Percentiles rank a stretch among this genome's conserved stretches.
Conservation (phyloP, 2,113 vertebrate species). For the Monarcha castaneiventris region DNA sequence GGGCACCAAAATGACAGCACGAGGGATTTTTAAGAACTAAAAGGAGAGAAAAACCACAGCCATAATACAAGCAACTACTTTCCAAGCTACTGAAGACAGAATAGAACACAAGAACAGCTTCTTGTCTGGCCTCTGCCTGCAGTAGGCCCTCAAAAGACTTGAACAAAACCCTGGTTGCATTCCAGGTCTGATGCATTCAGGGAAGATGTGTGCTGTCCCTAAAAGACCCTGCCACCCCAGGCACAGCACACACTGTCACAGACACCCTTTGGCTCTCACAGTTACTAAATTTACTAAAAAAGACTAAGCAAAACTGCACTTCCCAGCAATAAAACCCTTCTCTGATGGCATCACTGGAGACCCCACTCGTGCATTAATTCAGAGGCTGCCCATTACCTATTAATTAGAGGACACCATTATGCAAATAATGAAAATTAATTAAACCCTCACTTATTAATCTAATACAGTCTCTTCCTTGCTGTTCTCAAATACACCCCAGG, state of each 20-base stretch:
- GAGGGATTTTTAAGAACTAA: neutral
- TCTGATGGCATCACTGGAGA: neutral
- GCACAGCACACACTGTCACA: neutral
- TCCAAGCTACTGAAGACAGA: neutral
- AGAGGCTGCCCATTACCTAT: neutral
- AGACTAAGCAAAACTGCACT: neutral
- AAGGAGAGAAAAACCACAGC: neutral
- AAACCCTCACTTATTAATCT: conserved; percentile 13
- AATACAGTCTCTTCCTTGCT: neutral
- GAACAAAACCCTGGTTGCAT: neutral
- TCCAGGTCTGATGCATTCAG: neutral
- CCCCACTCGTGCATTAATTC: neutral
- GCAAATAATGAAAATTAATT: conserved; percentile 58
- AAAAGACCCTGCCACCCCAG: neutral
- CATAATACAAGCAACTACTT: rapidly evolving
- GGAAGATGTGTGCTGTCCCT: neutral
- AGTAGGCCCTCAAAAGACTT: neutral
- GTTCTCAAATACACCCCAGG: neutral
- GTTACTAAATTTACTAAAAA: neutral
- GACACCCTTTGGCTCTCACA: neutral
- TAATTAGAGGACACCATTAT: conserved; percentile 19
- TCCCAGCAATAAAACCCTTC: neutral
- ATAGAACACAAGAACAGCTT: neutral
- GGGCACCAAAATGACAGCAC: neutral
- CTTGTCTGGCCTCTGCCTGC: neutral